Base-by-base conservation (phyloP, 2,888 invertebrate genomes). In the Thalpophila matura region DNA sequence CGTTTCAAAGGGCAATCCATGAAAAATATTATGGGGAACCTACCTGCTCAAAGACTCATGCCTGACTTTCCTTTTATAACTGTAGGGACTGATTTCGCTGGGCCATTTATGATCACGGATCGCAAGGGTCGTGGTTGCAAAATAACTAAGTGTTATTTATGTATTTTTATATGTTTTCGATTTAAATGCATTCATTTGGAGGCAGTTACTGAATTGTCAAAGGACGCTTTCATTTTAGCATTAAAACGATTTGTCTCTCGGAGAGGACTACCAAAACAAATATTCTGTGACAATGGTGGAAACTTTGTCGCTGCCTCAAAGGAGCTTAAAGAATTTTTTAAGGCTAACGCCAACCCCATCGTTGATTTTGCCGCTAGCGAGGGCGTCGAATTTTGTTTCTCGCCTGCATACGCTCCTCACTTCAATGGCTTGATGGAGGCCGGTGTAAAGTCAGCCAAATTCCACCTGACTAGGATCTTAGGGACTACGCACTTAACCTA, bases 351-450 rank as follows among this genome's bases (percentile, higher is more conserved):
- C 27, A 27, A 27, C 7, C 7, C 33, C 12, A 33, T 33, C 33
- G 9, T n/a, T 33, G 33, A 33, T 33, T 33, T 33, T 33, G 33
- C 33, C 33, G 33, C 33, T 9, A 9, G n/a, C 33, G 33, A 33
- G 14, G 33, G 33, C 33, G 33, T 33, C 33, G 33, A 33, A 40
- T n/a, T 20, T 22, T 9, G 7, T 9, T 27, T 27, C 27, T 27
- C 47, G 5, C 62, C 70, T n/a, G 58, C 65, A 10, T 69, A 69
- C 29, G 60, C 64, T 18, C 64, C 60, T 22, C 54, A 61, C 31
- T 65, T 69, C 45, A 45, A 42, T n/a, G 37, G 63, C n/a, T n/a
- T n/a, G n/a, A n/a, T n/a, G n/a, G n/a, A n/a, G n/a, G n/a, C n/a
- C n/a, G n/a, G n/a, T n/a, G n/a, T 31, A 6, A 31, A 31, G 12